Conservation (phyloP, 2,113 vertebrate genomes). For the Callocephalon fimbriatum region DNA sequence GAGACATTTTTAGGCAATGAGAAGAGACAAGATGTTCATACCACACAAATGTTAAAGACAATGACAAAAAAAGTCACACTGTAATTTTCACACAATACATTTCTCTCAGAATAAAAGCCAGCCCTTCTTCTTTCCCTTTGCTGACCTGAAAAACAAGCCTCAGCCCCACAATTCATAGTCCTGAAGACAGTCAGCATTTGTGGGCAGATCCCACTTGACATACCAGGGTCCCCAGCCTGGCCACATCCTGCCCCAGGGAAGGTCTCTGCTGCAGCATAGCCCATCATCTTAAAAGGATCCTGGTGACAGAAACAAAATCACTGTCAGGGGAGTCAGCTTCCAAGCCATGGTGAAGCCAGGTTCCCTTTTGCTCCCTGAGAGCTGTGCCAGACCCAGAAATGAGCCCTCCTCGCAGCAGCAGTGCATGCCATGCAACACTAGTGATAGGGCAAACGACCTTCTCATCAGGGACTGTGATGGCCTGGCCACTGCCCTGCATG, state of each 20-base stretch:
- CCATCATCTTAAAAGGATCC: background rate
- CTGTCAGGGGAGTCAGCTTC: background rate
- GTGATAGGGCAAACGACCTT: fast-evolving
- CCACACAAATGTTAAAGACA: background rate
- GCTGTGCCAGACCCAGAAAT: background rate
- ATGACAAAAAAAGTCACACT: background rate
- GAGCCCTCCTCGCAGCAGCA: background rate
- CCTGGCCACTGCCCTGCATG: background rate
- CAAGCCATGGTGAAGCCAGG: background rate
- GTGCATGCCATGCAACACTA: no score
- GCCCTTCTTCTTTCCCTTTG: background rate
- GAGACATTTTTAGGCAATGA: background rate
- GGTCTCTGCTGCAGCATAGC: background rate
- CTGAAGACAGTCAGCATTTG: background rate
- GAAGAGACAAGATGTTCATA: background rate
- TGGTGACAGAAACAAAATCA: background rate
- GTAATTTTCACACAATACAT: background rate
- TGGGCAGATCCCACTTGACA: background rate
- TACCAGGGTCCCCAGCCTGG: background rate
- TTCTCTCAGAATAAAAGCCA: background rate
- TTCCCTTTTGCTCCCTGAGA: background rate
- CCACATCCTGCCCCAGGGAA: background rate
- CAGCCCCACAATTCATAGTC: background rate
- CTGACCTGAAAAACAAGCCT: background rate
- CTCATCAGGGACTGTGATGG: fast-evolving